Evolutionary conservation across 2,888 invertebrate genomes (phyloP).

Genomic region (Barypeithes pellucidus): DNA sequence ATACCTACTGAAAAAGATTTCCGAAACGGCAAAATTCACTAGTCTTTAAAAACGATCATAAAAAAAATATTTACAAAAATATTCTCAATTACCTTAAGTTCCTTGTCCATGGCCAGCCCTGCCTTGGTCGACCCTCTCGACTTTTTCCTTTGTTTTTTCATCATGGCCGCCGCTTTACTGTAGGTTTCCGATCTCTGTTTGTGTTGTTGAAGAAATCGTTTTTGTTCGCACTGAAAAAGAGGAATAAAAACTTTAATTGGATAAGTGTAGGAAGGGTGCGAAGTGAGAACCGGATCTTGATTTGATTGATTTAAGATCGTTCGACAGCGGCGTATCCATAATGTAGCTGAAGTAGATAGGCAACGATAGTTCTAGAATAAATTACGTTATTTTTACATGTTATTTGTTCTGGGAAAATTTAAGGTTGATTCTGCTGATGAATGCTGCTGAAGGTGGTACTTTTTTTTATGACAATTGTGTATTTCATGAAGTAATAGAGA

Average conservation of each 20-base stretch:
- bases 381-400: too few relatives aligned
- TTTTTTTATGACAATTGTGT: too few relatives aligned
- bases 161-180: slow-evolving; percentile 91
- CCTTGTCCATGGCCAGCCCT: slow-evolving; percentile 90
- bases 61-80: not conserved
- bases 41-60: too few relatives aligned
- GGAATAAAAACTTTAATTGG: slow-evolving; percentile 31
- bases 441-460: too few relatives aligned
- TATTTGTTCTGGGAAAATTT: too few relatives aligned
- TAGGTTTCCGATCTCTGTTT: slow-evolving; percentile 92
- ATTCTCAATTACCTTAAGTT: slow-evolving; percentile 81
- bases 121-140: slow-evolving; percentile 83
- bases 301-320: slow-evolving; percentile 26
- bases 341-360: too few relatives aligned
- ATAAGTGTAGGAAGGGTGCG: slow-evolving; percentile 25
- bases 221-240: slow-evolving; percentile 85
- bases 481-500: too few relatives aligned
- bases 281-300: slow-evolving; percentile 2
- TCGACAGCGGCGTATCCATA: not conserved
- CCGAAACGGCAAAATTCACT: too few relatives aligned
- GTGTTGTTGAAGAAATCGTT: slow-evolving; percentile 93
- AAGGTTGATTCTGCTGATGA: too few relatives aligned
- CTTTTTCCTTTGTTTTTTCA: slow-evolving; percentile 93
- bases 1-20: too few relatives aligned
- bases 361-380: too few relatives aligned